A percentile compares a stretch with the other conserved stretches of the same genome.
Conservation (phyloP, 2,113 vertebrate genomes). For the Mus spicilegus region DNA sequence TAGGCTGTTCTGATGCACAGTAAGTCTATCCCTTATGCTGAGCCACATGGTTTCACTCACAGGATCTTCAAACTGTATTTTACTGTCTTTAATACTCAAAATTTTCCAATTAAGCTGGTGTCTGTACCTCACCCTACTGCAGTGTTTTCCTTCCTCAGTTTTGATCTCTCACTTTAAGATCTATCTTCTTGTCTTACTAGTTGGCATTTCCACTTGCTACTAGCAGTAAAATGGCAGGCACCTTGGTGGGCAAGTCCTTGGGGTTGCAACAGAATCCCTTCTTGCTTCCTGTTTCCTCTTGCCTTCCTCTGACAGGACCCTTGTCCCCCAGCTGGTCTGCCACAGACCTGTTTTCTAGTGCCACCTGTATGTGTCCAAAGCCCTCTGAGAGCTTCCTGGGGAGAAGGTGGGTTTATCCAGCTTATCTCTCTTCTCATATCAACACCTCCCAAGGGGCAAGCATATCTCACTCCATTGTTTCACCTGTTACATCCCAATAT, state of each 20-base stretch:
- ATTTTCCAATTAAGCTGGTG: background rate
- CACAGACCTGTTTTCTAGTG: background rate
- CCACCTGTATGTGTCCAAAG: background rate
- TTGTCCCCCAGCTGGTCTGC: background rate
- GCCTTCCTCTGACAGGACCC: background rate
- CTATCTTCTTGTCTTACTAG: background rate
- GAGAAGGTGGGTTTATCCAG: background rate
- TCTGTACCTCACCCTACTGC: background rate
- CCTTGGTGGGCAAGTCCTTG: background rate
- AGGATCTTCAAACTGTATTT: background rate
- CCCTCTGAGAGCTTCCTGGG: background rate
- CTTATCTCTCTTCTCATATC: background rate
- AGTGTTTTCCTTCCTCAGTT: background rate
- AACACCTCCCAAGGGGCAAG: background rate
- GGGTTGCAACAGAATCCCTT: background rate
- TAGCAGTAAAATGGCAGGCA: background rate
- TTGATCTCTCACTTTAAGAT: background rate
- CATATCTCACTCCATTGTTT: background rate
- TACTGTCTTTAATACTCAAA: background rate
- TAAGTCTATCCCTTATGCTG: background rate
- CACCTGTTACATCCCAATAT: rapidly evolving
- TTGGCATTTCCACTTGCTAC: background rate
- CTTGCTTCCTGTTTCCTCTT: background rate
- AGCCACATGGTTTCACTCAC: background rate
- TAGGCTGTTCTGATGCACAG: rapidly evolving